These are phyloP conservation scores for Nowickia ferox DNA, from an alignment of 2,888 invertebrate genomes.

Conservation along the genomic window DNA sequence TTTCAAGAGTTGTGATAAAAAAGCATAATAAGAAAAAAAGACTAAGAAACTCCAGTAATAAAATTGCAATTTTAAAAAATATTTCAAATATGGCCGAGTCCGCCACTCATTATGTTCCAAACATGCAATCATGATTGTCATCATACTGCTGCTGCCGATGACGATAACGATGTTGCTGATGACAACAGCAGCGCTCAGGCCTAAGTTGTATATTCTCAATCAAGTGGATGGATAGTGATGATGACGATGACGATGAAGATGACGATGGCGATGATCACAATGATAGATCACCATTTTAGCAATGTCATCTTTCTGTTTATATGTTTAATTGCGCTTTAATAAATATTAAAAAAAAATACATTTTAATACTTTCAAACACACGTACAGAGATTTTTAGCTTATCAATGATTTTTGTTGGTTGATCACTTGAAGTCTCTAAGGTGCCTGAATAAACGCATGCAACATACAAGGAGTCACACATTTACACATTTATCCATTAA, in stretches of 20 bases:
- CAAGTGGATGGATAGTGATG: too few species aligned
- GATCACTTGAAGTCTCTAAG: conserved; percentile 26
- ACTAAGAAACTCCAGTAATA: conserved; percentile 52
- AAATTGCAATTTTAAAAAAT: conserved; percentile 68
- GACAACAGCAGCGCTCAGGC: background rate
- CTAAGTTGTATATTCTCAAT: conserved; percentile 11
- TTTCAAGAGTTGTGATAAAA: conserved; percentile 37
- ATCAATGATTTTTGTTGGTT: conserved; percentile 53
- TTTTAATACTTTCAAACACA: conserved; percentile 28
- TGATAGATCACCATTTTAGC: conserved; percentile 63
- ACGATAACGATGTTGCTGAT: conserved; percentile 19
- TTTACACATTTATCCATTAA: background rate
- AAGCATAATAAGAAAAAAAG: conserved; percentile 19
- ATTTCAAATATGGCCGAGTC: conserved; percentile 67
- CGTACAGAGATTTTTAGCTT: conserved; percentile 26
- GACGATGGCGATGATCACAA: conserved; percentile 21
- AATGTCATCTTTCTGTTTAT: conserved; percentile 60
- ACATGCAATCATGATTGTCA: conserved; percentile 58
- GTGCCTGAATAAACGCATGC: conserved; percentile 46
- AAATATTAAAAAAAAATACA: conserved; percentile 29
- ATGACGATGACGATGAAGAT: conserved; percentile 31
- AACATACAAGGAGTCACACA: conserved; percentile 20
- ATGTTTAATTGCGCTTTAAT: conserved; percentile 58
- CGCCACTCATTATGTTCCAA: conserved; percentile 64
- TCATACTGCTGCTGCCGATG: conserved; percentile 14